Conservation (phyloP, 2,888 invertebrate species). For the Sphecodes monilicornis region DNA sequence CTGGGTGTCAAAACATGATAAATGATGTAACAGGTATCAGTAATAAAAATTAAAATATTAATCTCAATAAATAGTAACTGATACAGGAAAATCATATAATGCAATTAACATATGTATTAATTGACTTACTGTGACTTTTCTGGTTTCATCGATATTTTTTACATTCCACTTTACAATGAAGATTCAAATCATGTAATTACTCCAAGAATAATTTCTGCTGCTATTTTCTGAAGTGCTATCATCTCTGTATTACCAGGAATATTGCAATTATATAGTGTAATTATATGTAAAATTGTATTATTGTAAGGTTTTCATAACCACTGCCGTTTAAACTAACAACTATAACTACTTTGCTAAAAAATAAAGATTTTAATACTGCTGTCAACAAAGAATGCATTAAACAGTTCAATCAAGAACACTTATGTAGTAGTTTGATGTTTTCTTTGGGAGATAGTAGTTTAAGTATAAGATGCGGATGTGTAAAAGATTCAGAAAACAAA, state of each 20-base stretch:
- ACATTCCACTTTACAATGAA: conserved; percentile 66
- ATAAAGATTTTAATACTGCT: conserved; percentile 53
- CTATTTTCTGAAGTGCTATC: conserved; percentile 65
- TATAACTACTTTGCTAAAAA: conserved; percentile 57
- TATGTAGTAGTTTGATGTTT: conserved; percentile 31
- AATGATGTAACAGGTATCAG: conserved; percentile 30
- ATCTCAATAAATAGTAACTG: conserved; percentile 34
- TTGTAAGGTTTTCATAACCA: conserved; percentile 71
- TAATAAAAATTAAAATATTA: conserved; percentile 39
- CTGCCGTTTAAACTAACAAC: conserved; percentile 73
- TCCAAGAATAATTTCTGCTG: conserved; percentile 65
- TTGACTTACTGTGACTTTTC: conserved; percentile 55
- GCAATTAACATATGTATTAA: conserved; percentile 49
- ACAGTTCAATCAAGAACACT: neutral
- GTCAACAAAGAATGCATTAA: conserved; percentile 37
- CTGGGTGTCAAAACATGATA: conserved; percentile 49
- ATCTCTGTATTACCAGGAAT: conserved; percentile 67
- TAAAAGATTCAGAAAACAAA: conserved; percentile 60
- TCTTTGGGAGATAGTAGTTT: conserved; percentile 45
- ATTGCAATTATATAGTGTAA: conserved; percentile 50
- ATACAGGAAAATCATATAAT: conserved; percentile 49
- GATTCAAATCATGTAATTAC: conserved; percentile 38
- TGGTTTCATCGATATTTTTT: conserved; percentile 42
- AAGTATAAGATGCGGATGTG: conserved; percentile 45
- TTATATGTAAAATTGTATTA: conserved; percentile 58